A percentile compares a stretch with the other conserved stretches of the same genome.
These are phyloP conservation scores for Xestia rhomboidea DNA, from an alignment of 2,888 invertebrate genomes.

Conservation along the genomic window DNA sequence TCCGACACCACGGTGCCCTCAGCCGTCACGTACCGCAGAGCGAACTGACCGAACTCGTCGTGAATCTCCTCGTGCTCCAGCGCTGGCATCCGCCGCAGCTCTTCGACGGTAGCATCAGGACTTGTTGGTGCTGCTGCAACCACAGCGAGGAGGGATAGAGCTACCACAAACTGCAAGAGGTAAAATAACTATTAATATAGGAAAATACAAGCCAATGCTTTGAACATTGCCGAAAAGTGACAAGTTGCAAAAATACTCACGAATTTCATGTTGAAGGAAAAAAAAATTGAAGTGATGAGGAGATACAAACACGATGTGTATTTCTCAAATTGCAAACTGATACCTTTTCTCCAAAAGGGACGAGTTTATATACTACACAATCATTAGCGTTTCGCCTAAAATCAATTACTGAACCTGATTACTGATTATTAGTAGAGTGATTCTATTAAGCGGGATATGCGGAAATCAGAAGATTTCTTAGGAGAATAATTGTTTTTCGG, in stretches of 20 bases:
- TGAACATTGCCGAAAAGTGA: too few relatives aligned
- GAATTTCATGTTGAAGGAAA: constrained; percentile 71
- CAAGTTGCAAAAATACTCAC: constrained; percentile 32
- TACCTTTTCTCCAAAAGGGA: constrained; percentile 25
- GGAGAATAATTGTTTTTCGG: too few relatives aligned
- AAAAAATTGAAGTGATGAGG: neutral
- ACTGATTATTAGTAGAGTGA: too few relatives aligned
- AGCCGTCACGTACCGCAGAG: constrained; percentile 79
- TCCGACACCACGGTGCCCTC: constrained; percentile 76
- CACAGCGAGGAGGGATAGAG: constrained; percentile 66
- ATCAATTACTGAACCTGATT: too few relatives aligned
- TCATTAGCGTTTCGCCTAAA: too few relatives aligned
- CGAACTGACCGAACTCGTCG: constrained; percentile 77
- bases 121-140: constrained; percentile 67
- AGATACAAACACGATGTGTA: constrained; percentile 7
- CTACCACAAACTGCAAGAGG: constrained; percentile 70
- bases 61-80: constrained; percentile 75
- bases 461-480: too few relatives aligned
- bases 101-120: constrained; percentile 54
- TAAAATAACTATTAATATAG: neutral
- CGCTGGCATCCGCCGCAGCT: constrained; percentile 71
- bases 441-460: too few relatives aligned
- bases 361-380: neutral
- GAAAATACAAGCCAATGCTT: neutral
- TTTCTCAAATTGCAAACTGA: constrained; percentile 33